phyloP scores from a whole-genome alignment of 53 echinoderm and acorn worm genomes.

The Pentamera pediparva region DNA sequence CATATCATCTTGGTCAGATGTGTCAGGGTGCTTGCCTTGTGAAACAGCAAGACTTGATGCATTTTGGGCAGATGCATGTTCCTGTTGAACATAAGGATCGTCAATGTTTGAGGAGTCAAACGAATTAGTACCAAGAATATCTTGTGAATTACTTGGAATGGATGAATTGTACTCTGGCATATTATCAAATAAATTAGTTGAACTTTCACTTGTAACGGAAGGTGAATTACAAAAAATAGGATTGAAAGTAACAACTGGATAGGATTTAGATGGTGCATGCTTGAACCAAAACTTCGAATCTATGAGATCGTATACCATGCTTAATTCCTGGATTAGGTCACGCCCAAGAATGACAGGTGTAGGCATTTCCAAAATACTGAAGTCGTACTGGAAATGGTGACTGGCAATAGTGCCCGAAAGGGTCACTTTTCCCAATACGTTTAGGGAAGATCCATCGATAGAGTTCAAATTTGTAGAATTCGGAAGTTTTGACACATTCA shows the following conservation, averaged over 20 bases:
- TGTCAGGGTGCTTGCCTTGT: background rate
- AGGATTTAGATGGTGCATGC: background rate
- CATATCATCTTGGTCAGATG: slow-evolving; percentile 2
- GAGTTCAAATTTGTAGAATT: slow-evolving; percentile 1
- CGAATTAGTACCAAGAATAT: background rate
- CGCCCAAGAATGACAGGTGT: slow-evolving; percentile 17
- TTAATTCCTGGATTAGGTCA: slow-evolving; percentile 2
- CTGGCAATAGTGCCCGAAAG: slow-evolving; percentile 7
- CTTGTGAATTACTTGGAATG: background rate
- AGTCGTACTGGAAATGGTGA: background rate
- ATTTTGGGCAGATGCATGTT: background rate
- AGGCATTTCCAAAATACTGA: slow-evolving; percentile 5
- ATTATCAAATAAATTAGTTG: too few relatives aligned
- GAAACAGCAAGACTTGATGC: background rate
- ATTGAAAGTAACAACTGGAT: background rate
- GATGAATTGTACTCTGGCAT: too few relatives aligned
- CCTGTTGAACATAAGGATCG: background rate
- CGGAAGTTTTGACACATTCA: too few relatives aligned
- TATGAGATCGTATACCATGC: slow-evolving; percentile 2
- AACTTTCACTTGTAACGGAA: background rate
- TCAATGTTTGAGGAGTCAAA: background rate
- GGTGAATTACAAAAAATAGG: background rate
- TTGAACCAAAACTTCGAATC: slow-evolving; percentile 17
- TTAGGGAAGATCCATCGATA: slow-evolving; percentile 6
- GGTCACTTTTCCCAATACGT: slow-evolving; percentile 3